Conservation (phyloP, 2,113 vertebrate species). For the Platycercus adscitus region DNA sequence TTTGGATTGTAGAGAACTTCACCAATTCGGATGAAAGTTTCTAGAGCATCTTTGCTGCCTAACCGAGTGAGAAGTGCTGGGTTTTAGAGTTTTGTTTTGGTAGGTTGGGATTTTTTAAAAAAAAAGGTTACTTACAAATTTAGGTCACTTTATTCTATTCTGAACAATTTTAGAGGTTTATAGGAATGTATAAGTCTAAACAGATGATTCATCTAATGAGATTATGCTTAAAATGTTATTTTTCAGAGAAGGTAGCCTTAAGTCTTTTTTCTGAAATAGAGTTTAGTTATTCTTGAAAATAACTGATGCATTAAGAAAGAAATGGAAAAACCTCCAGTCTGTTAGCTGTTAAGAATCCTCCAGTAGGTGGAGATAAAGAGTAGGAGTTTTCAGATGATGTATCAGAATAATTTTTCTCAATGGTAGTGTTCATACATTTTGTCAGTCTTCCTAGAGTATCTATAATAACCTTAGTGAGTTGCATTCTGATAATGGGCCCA, state of each 20-base stretch:
- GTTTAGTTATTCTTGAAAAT: neutral
- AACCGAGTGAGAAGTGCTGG: neutral
- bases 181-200: neutral
- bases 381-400: neutral
- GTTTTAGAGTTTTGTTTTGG: neutral
- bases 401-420: neutral
- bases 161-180: neutral
- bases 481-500: neutral
- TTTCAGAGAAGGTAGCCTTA: neutral
- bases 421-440: neutral
- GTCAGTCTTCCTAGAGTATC: neutral
- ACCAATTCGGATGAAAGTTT: neutral
- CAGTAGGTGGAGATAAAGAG: constrained; percentile 57
- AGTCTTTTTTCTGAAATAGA: neutral
- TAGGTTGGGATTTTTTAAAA: neutral
- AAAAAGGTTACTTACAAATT: neutral
- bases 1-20: neutral
- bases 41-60: neutral
- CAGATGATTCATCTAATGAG: neutral
- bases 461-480: neutral
- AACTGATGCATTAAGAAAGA: neutral
- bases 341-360: neutral
- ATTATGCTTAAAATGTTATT: neutral
- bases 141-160: neutral
- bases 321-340: neutral